A percentile compares a stretch with the other conserved stretches of the same genome.
phyloP scores from a whole-genome alignment of 2,888 invertebrate genomes.

The Drosophila cracens region DNA sequence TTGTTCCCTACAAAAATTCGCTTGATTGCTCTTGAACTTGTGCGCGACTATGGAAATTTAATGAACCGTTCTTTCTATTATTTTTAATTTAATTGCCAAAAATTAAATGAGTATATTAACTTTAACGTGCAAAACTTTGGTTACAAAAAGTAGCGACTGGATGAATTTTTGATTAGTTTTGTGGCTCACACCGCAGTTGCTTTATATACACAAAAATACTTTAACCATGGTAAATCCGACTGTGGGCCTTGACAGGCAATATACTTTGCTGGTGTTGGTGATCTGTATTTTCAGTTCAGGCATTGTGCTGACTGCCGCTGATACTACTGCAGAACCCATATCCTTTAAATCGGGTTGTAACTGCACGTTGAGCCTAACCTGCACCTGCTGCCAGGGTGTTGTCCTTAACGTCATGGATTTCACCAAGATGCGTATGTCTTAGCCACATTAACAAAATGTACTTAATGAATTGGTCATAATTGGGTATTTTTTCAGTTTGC shows the following conservation, averaged over 20 bases:
- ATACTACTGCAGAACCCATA: slow-evolving; percentile 8
- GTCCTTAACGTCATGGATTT: slow-evolving; percentile 37
- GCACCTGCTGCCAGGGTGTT: slow-evolving; percentile 61
- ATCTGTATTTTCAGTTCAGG: neutral
- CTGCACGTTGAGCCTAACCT: slow-evolving; percentile 50
- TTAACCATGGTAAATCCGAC: slow-evolving; percentile 5
- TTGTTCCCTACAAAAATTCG: neutral
- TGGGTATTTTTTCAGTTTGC: slow-evolving; percentile 43
- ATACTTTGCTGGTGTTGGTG: slow-evolving; percentile 7
- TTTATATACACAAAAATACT: neutral
- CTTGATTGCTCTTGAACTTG: slow-evolving; percentile 31
- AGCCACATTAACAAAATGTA: neutral
- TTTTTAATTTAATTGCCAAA: slow-evolving; percentile 37
- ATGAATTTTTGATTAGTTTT: slow-evolving; percentile 19
- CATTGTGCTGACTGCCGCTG: neutral
- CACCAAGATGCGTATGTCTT: slow-evolving; percentile 49
- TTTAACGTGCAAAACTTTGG: neutral
- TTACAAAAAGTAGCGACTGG: slow-evolving; percentile 22
- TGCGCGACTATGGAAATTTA: slow-evolving; percentile 21
- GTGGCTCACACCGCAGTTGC: neutral
- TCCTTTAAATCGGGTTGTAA: slow-evolving; percentile 46
- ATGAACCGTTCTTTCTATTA: slow-evolving; percentile 39
- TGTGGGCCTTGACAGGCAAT: neutral
- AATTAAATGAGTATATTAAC: slow-evolving; percentile 17
- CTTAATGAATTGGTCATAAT: neutral